Conservation (phyloP, 2,113 vertebrate genomes). For the Polyodon spathula region DNA sequence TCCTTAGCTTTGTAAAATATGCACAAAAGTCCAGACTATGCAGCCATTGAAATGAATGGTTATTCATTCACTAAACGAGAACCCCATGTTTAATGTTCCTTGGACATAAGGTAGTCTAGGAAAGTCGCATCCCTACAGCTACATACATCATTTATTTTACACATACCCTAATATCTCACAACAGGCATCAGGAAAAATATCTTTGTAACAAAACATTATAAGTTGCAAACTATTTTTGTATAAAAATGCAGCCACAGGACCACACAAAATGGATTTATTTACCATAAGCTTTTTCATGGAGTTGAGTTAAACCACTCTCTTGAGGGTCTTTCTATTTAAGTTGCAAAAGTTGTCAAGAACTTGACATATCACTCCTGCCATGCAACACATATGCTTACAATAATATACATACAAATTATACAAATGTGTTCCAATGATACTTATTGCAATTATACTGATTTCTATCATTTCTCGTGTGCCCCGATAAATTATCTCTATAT, state of each 20-base stretch:
- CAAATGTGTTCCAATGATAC: too few relatives aligned
- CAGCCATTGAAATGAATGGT: constrained; percentile 95
- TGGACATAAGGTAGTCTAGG: constrained; percentile 96
- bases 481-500: too few relatives aligned
- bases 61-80: constrained; percentile 99
- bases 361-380: too few relatives aligned
- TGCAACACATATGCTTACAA: too few relatives aligned
- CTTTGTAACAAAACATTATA: constrained; percentile 51
- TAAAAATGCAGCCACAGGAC: constrained; percentile 5
- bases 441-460: too few relatives aligned
- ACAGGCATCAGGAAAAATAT: constrained; percentile 82
- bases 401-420: too few relatives aligned
- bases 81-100: constrained; percentile 99
- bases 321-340: not conserved
- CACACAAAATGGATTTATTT: constrained; percentile 14
- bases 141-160: constrained; percentile 99
- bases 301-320: not conserved
- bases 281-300: not conserved
- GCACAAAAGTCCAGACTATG: constrained; percentile 89
- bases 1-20: constrained; percentile 94
- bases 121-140: constrained; percentile 89
- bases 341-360: not conserved
- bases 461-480: too few relatives aligned
- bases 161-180: constrained; percentile 95
- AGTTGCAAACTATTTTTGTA: constrained; percentile 54